Evolutionary conservation across 1,140 invertebrate genomes (phyloP).

Genomic region (Drosophila murphyi): DNA sequence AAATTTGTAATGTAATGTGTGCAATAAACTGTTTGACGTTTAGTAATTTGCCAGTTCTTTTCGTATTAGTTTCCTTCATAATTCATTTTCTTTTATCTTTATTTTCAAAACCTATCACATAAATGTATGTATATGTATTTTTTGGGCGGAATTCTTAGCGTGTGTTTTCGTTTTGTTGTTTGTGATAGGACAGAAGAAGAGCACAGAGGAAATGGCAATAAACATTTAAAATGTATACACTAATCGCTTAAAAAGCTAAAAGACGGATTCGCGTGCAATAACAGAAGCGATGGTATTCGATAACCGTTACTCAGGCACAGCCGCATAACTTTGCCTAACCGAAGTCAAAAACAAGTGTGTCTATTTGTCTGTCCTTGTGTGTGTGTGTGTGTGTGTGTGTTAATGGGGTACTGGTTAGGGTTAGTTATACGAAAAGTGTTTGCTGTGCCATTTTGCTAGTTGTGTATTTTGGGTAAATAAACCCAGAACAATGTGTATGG

Average conservation of each 20-base stretch:
- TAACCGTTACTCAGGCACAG: conserved; percentile 41
- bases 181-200: conserved; percentile 31
- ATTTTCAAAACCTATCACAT: conserved; percentile 81
- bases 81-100: conserved; percentile 32
- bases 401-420: background rate
- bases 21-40: background rate
- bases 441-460: conserved; percentile 33
- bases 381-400: background rate
- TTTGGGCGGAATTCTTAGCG: conserved; percentile 84
- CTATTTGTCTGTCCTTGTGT: conserved; percentile 5
- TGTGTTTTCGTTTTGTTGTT: conserved; percentile 43
- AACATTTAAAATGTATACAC: conserved; percentile 43
- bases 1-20: conserved; percentile 3
- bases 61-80: conserved; percentile 10
- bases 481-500: conserved; percentile 21
- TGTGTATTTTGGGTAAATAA: conserved; percentile 22
- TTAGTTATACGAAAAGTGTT: conserved; percentile 7
- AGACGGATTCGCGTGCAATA: conserved; percentile 53
- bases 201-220: conserved; percentile 18
- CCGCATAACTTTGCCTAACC: conserved; percentile 25
- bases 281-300: conserved; percentile 35
- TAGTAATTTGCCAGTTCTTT: conserved; percentile 20
- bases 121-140: conserved; percentile 74
- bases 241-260: conserved; percentile 55
- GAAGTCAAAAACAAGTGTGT: conserved; percentile 12